phyloP scores from a whole-genome alignment of 92 coral and sea anemone species.

The Pocillopora grandis region DNA sequence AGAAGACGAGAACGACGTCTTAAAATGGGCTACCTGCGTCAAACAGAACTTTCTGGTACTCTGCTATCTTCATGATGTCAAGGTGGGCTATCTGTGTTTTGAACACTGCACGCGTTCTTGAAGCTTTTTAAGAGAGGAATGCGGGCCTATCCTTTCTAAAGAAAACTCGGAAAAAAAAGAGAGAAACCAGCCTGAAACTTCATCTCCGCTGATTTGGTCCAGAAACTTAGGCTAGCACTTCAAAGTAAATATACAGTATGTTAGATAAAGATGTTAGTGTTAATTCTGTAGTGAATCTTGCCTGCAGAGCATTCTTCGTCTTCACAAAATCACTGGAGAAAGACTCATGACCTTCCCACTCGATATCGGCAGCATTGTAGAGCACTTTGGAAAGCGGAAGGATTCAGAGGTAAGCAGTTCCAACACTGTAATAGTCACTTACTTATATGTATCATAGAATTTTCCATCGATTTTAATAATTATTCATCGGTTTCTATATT shows the following conservation, averaged over 20 bases:
- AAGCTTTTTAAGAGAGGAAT: too few species aligned
- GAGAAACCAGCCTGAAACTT: too few species aligned
- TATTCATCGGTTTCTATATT: too few species aligned
- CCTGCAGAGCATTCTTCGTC: slow-evolving; percentile 83
- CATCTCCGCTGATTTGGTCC: too few species aligned
- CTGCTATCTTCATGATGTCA: slow-evolving; percentile 94
- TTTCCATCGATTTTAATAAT: too few species aligned
- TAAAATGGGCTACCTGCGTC: slow-evolving; percentile 96
- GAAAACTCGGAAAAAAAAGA: too few species aligned
- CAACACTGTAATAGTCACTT: too few species aligned
- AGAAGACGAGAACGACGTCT: slow-evolving; percentile 77
- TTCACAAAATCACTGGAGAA: slow-evolving; percentile 85
- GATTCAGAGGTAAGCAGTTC: slow-evolving; percentile 73
- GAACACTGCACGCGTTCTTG: too few species aligned
- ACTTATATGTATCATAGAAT: too few species aligned
- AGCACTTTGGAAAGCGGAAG: slow-evolving; percentile 81
- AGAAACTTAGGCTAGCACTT: too few species aligned
- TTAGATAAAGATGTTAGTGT: neutral
- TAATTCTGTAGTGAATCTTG: neutral
- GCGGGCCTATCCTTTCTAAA: too few species aligned
- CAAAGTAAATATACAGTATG: too few species aligned
- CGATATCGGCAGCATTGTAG: slow-evolving; percentile 90
- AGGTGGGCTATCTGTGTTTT: slow-evolving; percentile 47
- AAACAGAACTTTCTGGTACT: slow-evolving; percentile 78
- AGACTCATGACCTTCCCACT: slow-evolving; percentile 82